Evolutionary conservation across 1,140 invertebrate genomes (phyloP).

Genomic region (Zophobas morio): DNA sequence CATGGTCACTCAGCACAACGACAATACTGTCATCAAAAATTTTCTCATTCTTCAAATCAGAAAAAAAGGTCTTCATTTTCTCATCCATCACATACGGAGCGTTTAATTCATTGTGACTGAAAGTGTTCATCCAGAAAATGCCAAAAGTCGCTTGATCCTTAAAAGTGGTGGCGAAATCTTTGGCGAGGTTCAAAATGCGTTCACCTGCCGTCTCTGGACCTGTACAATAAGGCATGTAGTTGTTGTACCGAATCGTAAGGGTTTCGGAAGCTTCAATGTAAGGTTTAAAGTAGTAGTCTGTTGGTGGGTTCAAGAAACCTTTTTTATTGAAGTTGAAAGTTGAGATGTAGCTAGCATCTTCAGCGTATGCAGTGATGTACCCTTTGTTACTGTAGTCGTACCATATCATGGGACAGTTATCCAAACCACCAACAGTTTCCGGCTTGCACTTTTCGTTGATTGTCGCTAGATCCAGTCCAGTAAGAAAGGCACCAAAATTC

Average conservation of each 20-base stretch:
- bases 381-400: conserved; percentile 72
- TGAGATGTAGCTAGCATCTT: conserved; percentile 74
- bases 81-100: too few species aligned
- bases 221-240: conserved; percentile 68
- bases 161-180: conserved; percentile 74
- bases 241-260: conserved; percentile 1
- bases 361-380: conserved; percentile 77
- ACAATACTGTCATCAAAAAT: conserved; percentile 74
- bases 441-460: conserved; percentile 71
- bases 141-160: conserved; percentile 74
- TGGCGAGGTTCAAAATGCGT: conserved; percentile 72
- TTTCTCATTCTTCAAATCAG: neutral
- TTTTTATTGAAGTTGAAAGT: conserved; percentile 78
- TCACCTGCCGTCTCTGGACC: conserved; percentile 71
- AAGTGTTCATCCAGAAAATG: conserved; percentile 74
- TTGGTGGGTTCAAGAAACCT: conserved; percentile 79
- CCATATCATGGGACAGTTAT: conserved; percentile 77
- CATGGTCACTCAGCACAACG: conserved; percentile 89
- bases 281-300: conserved; percentile 82
- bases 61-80: too few species aligned
- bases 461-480: conserved; percentile 73
- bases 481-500: conserved; percentile 84
- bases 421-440: conserved; percentile 68
- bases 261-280: conserved; percentile 29
- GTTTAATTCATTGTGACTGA: too few species aligned